A percentile compares a stretch with the other conserved stretches of the same genome.
Evolutionary conservation across 1,140 invertebrate species (phyloP).

Genomic region (Cyclargus thomasi): DNA sequence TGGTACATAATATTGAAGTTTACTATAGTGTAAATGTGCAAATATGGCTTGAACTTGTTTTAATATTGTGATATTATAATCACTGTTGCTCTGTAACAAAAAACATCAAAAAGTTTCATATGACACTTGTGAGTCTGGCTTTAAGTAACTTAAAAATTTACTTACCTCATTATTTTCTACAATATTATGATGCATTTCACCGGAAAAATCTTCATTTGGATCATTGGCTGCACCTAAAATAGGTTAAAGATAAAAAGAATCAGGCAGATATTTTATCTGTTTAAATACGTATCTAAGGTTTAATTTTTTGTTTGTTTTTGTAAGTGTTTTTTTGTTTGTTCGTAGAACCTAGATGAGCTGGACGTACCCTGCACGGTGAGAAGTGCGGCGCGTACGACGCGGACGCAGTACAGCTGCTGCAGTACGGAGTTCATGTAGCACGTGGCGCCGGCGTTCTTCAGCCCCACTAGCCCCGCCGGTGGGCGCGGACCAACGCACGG

Average conservation of each 20-base stretch:
- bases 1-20: constrained; percentile 97
- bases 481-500: constrained; percentile 95
- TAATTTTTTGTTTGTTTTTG: no score
- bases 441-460: constrained; percentile 98
- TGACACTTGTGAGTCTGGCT: no score
- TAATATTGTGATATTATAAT: constrained; percentile 96
- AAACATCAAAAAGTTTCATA: constrained; percentile 6
- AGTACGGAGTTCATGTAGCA: constrained; percentile 99
- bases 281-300: no score
- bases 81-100: constrained; percentile 77
- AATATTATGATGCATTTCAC: constrained; percentile 79
- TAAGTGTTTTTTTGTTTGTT: no score
- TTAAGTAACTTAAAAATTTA: not conserved
- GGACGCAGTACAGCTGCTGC: constrained; percentile 97
- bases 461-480: constrained; percentile 92
- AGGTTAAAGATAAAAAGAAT: no score
- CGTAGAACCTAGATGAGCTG: no score
- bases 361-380: constrained; percentile 80
- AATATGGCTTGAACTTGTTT: constrained; percentile 99
- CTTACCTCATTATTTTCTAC: constrained; percentile 64
- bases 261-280: constrained; percentile 21
- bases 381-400: constrained; percentile 88
- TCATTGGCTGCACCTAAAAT: constrained; percentile 93
- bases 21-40: constrained; percentile 96
- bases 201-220: constrained; percentile 91